Conservation (phyloP, 2,113 vertebrate species). For the Oryzias curvinotus region DNA sequence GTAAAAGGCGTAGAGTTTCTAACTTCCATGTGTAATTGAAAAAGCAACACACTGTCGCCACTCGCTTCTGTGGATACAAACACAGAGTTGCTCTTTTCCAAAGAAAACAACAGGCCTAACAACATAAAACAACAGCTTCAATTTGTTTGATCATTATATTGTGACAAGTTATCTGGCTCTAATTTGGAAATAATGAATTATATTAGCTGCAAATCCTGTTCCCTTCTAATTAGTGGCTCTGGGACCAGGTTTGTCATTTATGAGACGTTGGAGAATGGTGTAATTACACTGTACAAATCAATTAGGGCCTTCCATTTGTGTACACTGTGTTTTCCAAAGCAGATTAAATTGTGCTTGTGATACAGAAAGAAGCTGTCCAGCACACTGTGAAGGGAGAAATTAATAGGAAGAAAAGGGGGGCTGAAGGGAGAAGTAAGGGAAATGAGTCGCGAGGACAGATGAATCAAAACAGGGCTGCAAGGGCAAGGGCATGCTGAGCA, state of each 20-base stretch:
- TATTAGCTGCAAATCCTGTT: slow-evolving; percentile 71
- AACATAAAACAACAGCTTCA: slow-evolving; percentile 54
- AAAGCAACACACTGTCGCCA: no score
- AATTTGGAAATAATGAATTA: slow-evolving; percentile 74
- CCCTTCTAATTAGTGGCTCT: slow-evolving; percentile 68
- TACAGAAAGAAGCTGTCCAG: slow-evolving; percentile 60
- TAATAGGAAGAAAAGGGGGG: slow-evolving; percentile 34
- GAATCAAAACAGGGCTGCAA: slow-evolving; percentile 59
- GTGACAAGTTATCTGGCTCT: slow-evolving; percentile 63
- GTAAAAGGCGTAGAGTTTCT: not conserved
- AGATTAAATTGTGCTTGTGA: slow-evolving; percentile 65
- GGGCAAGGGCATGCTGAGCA: slow-evolving; percentile 66
- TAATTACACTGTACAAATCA: slow-evolving; percentile 73
- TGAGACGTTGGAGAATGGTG: slow-evolving; percentile 56
- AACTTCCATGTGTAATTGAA: no score
- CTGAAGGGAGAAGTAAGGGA: slow-evolving; percentile 20
- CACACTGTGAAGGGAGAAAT: slow-evolving; percentile 57
- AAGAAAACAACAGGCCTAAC: slow-evolving; percentile 31
- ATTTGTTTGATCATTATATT: slow-evolving; percentile 63
- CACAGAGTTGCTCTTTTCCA: slow-evolving; percentile 3
- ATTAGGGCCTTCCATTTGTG: slow-evolving; percentile 64
- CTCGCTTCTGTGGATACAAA: not conserved
- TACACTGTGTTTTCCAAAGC: slow-evolving; percentile 64
- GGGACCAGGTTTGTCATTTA: slow-evolving; percentile 71
- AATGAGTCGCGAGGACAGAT: slow-evolving; percentile 32